Percentiles rank a stretch among this genome's conserved stretches.
Evolutionary conservation across 2,797 vertebrate species (phyloP).

Genomic region (Rhinichthys osculus): DNA sequence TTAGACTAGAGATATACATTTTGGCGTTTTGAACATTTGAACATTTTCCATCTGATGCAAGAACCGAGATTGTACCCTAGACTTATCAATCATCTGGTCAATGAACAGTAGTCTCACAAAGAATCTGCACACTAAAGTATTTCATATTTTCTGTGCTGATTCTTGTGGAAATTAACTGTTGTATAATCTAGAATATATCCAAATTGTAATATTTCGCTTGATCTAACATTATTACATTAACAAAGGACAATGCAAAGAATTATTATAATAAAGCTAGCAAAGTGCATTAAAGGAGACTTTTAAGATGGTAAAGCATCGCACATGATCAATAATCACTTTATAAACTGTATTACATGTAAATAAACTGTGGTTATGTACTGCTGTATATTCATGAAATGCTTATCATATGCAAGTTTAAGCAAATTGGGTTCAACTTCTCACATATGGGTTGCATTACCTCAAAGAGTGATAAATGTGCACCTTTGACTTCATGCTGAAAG

Average conservation of each 20-base stretch:
- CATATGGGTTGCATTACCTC: slow-evolving; percentile 18
- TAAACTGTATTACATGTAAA: not conserved
- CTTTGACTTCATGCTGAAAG: slow-evolving; percentile 17
- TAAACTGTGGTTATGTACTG: not conserved
- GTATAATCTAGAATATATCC: not conserved
- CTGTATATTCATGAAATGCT: not conserved
- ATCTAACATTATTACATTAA: not conserved
- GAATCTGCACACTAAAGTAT: not conserved
- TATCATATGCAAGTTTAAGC: not conserved
- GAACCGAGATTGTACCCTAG: not conserved
- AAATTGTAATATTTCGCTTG: not conserved
- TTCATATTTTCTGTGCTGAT: not conserved
- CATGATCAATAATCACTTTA: not conserved
- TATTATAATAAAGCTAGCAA: not conserved
- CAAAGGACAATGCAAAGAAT: not conserved
- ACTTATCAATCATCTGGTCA: not conserved
- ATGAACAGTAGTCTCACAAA: not conserved
- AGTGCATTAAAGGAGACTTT: not conserved
- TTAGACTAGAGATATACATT: not conserved
- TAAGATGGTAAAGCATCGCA: not conserved
- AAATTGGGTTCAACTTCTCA: not conserved
- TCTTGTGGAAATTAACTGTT: not conserved
- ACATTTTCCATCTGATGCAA: not conserved
- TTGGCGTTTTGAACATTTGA: too few relatives aligned
- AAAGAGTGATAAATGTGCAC: slow-evolving; percentile 32